Evolutionary conservation across 2,113 vertebrate species (phyloP).

Genomic region (Oceanodroma tethys): DNA sequence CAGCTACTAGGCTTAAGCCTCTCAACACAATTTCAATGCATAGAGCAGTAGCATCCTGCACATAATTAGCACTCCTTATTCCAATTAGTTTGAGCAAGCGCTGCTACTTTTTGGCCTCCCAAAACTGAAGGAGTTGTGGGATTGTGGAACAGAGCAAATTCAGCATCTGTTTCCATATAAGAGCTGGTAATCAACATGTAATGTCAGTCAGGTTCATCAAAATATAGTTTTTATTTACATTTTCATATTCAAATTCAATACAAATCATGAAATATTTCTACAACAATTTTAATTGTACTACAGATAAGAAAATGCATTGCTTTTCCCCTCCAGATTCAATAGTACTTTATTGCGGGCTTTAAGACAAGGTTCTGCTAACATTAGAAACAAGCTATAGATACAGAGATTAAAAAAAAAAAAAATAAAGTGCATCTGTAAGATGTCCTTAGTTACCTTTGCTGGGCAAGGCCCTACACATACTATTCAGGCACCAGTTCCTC

Average conservation of each 20-base stretch:
- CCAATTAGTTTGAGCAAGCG: background rate
- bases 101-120: background rate
- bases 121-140: background rate
- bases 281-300: constrained; percentile 64
- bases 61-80: background rate
- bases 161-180: background rate
- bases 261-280: constrained; percentile 79
- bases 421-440: constrained; percentile 79
- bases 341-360: constrained; percentile 39
- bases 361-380: constrained; percentile 51
- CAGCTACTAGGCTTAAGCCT: background rate
- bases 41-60: background rate
- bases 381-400: constrained; percentile 63
- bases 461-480: constrained; percentile 60
- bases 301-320: constrained; percentile 60
- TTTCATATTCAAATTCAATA: constrained; percentile 77
- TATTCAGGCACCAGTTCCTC: constrained; percentile 58
- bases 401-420: constrained; percentile 66
- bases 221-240: constrained; percentile 82
- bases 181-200: background rate
- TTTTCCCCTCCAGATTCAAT: constrained; percentile 56
- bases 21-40: background rate
- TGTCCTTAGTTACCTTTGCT: constrained; percentile 61
- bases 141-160: background rate
- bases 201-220: constrained; percentile 43